phyloP scores from a whole-genome alignment of 2,797 vertebrate species.

The Pangasius macronema region DNA sequence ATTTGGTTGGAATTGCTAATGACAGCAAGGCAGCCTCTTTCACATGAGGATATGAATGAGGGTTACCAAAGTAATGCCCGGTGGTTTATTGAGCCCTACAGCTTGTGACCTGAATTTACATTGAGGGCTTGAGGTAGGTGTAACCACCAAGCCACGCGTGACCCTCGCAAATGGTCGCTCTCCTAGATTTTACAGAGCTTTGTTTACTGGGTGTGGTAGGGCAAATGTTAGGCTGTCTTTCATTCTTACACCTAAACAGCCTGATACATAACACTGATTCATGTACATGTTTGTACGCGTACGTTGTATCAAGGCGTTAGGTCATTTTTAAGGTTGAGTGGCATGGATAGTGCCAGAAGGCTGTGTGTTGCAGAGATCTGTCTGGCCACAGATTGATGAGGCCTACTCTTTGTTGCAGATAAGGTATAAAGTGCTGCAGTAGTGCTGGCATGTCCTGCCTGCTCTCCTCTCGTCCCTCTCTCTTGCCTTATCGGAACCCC shows the following conservation, averaged over 20 bases:
- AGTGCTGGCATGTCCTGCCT: conserved; percentile 73
- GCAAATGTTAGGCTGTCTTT: background rate
- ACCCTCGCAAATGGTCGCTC: conserved; percentile 15
- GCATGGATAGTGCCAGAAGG: background rate
- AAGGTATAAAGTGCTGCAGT: conserved; percentile 71
- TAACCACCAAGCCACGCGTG: conserved; percentile 37
- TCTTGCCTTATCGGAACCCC: conserved; percentile 80
- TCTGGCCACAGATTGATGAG: conserved; percentile 75
- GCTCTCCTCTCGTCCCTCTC: conserved; percentile 61
- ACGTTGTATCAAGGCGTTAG: background rate
- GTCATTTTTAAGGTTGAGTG: background rate
- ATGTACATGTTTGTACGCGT: background rate
- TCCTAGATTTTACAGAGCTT: background rate
- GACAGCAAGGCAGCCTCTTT: conserved; percentile 47
- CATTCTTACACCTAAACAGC: background rate
- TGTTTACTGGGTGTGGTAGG: conserved; percentile 8
- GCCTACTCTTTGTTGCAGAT: conserved; percentile 69
- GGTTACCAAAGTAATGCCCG: conserved; percentile 41
- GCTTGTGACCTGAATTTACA: conserved; percentile 46
- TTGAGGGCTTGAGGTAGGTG: conserved; percentile 23
- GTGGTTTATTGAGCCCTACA: conserved; percentile 36
- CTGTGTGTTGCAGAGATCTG: conserved; percentile 57
- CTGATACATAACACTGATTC: background rate
- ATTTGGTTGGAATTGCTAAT: conserved; percentile 68
- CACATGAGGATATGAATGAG: conserved; percentile 50